Conservation (phyloP, 2,113 vertebrate species). For the Origma solitaria region DNA sequence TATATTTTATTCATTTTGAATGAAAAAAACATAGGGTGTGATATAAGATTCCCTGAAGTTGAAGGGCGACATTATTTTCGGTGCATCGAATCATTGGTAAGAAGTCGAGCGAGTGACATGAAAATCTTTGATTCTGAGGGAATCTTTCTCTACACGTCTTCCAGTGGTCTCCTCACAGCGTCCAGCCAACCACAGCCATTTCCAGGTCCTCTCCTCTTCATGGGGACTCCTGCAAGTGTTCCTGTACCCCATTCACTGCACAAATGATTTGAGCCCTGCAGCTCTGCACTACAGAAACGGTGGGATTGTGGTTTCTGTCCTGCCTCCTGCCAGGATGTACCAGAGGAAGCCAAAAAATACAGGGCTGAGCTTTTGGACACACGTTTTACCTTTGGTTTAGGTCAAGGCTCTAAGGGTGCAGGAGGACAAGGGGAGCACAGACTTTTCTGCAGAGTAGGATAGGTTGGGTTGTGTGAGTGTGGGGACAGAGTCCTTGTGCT, state of each 20-base stretch:
- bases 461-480: neutral
- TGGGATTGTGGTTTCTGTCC: neutral
- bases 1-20: conserved; percentile 41
- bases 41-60: neutral
- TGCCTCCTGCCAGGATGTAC: neutral
- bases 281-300: neutral
- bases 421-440: neutral
- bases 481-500: neutral
- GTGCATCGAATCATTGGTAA: neutral
- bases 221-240: neutral
- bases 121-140: neutral
- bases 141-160: neutral
- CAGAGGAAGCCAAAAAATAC: neutral
- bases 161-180: neutral
- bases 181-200: neutral
- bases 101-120: neutral
- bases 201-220: neutral
- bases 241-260: neutral
- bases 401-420: neutral
- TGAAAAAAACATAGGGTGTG: neutral
- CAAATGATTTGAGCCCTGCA: neutral
- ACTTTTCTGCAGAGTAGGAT: neutral
- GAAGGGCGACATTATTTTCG: neutral
- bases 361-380: neutral
- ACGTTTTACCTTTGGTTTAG: neutral